Base-by-base conservation (phyloP, 2,113 vertebrate species). In the Rhinoderma darwinii region DNA sequence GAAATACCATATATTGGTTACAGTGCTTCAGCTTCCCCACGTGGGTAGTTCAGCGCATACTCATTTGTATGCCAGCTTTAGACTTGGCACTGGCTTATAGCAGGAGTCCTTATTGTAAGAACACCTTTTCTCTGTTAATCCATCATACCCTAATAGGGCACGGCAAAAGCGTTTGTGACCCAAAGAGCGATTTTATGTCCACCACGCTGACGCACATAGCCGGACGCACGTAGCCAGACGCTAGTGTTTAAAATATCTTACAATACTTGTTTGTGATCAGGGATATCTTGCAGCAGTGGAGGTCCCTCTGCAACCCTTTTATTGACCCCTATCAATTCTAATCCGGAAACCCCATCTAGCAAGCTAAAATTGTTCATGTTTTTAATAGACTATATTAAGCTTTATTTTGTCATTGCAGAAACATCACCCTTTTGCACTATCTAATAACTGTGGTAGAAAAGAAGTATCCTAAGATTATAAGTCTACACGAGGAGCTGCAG, bases 381-480 rank as follows among this genome's bases (percentile, higher is more conserved):
- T 35, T 41, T 43, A n/a, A 0, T 61, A 12, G 32, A 22, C 11
- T 20, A 35, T 51, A 35, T 50, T 3, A 0, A 47, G 32, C 22
- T 27, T 17, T 72, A 35, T 68, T 22, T 22, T 91, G 39, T 90
- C 35, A 88, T 89, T 91, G 3, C 89, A 99, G 98, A 92, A 99
- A 98, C 91, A 96, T 99, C 90, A 99, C 98, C 50, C 95, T 99
- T 73, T 95, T 99, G 92, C 97, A 99, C 93, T 99, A 99, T 96
- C 94, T 99, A 91, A 99, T 99, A 94, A 99, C 97, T 88, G 96
- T 98, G 0, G 94, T 99, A 86, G 98, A 99, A 90, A 98, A 96
- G 94, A 99, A 99, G 90, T 99, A 98, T n/a, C 97, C 98, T 84
- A 97, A 97, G 93, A 97, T 99, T 61, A 93, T 98, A 88, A 91